Conservation (phyloP, 2,888 invertebrate species). For the Ichneumoninae sp. region DNA sequence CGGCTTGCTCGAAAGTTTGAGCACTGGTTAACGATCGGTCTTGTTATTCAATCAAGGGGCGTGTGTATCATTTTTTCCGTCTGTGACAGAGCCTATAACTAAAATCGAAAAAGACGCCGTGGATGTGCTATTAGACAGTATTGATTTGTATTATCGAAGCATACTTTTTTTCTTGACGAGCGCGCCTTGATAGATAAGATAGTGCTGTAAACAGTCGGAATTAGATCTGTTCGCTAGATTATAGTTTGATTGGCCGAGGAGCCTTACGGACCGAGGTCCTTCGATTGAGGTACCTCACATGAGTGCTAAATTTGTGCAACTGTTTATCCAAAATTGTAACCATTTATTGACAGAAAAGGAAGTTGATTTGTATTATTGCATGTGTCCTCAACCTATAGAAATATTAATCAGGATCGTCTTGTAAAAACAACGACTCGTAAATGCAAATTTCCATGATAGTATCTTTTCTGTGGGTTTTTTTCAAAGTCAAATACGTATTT, state of each 20-base stretch:
- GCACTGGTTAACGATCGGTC: slow-evolving; percentile 39
- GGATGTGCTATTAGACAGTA: not conserved
- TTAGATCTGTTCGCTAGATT: not conserved
- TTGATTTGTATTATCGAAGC: not conserved
- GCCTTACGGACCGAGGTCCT: slow-evolving; percentile 20
- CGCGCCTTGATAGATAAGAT: not conserved
- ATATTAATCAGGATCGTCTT: too few relatives aligned
- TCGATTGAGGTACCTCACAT: not conserved
- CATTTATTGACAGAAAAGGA: too few relatives aligned
- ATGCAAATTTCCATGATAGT: too few relatives aligned
- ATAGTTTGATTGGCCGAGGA: slow-evolving; percentile 35
- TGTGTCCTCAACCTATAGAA: too few relatives aligned
- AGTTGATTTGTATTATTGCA: too few relatives aligned
- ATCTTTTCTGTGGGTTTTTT: too few relatives aligned
- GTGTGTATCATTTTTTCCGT: not conserved
- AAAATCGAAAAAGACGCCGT: not conserved
- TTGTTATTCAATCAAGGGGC: slow-evolving; percentile 32
- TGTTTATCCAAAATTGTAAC: too few relatives aligned
- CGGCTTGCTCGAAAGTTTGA: slow-evolving; percentile 47
- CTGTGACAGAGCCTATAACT: not conserved
- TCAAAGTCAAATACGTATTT: too few relatives aligned
- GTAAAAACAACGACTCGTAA: too few relatives aligned
- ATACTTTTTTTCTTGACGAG: not conserved
- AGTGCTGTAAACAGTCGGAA: not conserved
- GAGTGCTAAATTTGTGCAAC: too few relatives aligned